These are phyloP conservation scores for Gymnosoma rotundatum DNA, from an alignment of 2,888 invertebrate species.

Conservation along the genomic window DNA sequence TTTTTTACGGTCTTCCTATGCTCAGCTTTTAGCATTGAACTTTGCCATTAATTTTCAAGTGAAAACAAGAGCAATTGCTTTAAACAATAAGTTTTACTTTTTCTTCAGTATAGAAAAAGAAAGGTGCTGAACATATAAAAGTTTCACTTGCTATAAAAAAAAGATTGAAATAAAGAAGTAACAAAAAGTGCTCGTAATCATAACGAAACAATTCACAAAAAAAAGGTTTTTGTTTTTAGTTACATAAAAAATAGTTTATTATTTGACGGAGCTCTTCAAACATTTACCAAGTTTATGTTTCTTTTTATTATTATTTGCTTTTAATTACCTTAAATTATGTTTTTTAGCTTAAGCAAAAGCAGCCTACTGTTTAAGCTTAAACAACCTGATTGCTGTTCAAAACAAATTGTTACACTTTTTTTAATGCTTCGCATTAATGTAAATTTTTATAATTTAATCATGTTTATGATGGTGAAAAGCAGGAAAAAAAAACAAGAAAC, in stretches of 20 bases:
- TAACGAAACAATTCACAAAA: background rate
- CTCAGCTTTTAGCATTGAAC: background rate
- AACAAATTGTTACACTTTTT: conserved; percentile 49
- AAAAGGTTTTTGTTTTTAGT: background rate
- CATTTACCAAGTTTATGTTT: background rate
- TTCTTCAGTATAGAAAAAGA: background rate
- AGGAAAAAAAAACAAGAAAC: background rate
- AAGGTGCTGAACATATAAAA: background rate
- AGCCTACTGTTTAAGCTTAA: conserved; percentile 13
- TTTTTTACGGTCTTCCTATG: background rate
- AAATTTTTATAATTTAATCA: conserved; percentile 48
- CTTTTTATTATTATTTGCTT: background rate
- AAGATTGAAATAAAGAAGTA: background rate
- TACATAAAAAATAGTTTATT: conserved; percentile 27
- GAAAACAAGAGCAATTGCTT: conserved; percentile 37
- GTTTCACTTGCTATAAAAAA: conserved; percentile 51
- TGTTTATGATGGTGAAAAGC: conserved; percentile 27
- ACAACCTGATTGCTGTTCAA: conserved; percentile 13
- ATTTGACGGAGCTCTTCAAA: background rate
- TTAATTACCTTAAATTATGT: conserved; percentile 10
- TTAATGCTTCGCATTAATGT: conserved; percentile 36
- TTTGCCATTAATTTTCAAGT: conserved; percentile 25
- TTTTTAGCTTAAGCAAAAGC: background rate
- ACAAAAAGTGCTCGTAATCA: background rate
- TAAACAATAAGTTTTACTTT: conserved; percentile 19